Evolutionary conservation across 1,140 invertebrate genomes (phyloP).

Genomic region (Wiebesia pumilae): DNA sequence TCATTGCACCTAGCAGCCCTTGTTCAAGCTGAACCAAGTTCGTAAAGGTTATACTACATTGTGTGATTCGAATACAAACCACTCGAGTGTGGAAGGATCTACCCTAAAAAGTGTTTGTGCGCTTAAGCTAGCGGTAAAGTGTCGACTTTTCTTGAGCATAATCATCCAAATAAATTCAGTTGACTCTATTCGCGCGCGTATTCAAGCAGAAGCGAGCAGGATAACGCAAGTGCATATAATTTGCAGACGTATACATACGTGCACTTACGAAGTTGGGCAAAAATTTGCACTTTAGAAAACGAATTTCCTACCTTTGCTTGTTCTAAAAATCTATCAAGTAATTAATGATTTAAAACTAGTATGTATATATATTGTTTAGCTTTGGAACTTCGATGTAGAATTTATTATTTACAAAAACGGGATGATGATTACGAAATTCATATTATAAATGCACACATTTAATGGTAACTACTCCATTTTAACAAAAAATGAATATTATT

Average conservation of each 20-base stretch:
- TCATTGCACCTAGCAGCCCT: conserved; percentile 35
- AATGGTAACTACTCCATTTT: too few species aligned
- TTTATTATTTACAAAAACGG: too few species aligned
- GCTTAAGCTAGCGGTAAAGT: conserved; percentile 47
- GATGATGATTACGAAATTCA: too few species aligned
- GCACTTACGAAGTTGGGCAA: too few species aligned
- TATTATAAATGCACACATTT: too few species aligned
- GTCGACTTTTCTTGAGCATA: conserved; percentile 43
- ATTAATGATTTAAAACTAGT: too few species aligned
- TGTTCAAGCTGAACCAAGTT: conserved; percentile 43
- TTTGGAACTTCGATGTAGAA: too few species aligned
- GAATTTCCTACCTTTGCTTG: too few species aligned
- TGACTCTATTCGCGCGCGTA: conserved; percentile 5
- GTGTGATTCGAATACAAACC: conserved; percentile 26
- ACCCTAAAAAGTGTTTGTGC: conserved; percentile 28
- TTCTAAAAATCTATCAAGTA: too few species aligned
- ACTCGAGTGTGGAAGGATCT: conserved; percentile 48
- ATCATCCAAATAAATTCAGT: conserved; percentile 47
- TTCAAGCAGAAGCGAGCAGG: conserved; percentile 22
- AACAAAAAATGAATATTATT: too few species aligned
- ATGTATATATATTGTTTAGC: too few species aligned
- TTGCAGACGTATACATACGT: neutral
- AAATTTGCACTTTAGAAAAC: too few species aligned
- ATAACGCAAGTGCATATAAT: neutral
- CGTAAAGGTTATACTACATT: conserved; percentile 5